These are phyloP conservation scores for Ormyrus nitidulus DNA, from an alignment of 2,888 invertebrate genomes.

Conservation along the genomic window DNA sequence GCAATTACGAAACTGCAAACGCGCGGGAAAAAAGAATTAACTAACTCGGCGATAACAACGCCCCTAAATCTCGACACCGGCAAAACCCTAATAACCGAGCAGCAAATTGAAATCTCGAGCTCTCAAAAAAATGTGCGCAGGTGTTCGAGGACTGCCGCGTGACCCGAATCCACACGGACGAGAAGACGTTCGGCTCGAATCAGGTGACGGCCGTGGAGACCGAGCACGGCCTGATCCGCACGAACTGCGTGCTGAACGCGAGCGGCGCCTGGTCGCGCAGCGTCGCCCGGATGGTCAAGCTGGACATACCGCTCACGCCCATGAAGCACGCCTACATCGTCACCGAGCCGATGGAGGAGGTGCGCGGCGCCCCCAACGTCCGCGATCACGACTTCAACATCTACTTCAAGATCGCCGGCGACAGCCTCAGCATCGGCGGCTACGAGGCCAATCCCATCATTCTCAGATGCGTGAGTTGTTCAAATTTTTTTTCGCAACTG, in stretches of 20 bases:
- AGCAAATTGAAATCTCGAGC: no score
- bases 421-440: constrained; percentile 89
- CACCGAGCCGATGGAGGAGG: constrained; percentile 86
- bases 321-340: constrained; percentile 94
- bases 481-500: background rate
- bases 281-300: constrained; percentile 82
- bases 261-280: constrained; percentile 90
- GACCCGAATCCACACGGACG: constrained; percentile 82
- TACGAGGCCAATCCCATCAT: constrained; percentile 92
- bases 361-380: constrained; percentile 87
- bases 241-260: constrained; percentile 87
- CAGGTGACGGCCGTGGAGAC: constrained; percentile 88
- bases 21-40: no score
- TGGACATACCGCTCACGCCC: constrained; percentile 85
- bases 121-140: constrained; percentile 70
- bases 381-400: constrained; percentile 90
- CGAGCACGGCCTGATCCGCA: constrained; percentile 84
- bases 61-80: no score
- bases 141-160: constrained; percentile 87
- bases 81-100: no score
- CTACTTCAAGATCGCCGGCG: constrained; percentile 90
- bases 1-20: no score
- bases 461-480: constrained; percentile 80
- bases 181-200: constrained; percentile 80
- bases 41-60: no score